Evolutionary conservation across 2,888 invertebrate genomes (phyloP).

Genomic region (Tinea trinotella): DNA sequence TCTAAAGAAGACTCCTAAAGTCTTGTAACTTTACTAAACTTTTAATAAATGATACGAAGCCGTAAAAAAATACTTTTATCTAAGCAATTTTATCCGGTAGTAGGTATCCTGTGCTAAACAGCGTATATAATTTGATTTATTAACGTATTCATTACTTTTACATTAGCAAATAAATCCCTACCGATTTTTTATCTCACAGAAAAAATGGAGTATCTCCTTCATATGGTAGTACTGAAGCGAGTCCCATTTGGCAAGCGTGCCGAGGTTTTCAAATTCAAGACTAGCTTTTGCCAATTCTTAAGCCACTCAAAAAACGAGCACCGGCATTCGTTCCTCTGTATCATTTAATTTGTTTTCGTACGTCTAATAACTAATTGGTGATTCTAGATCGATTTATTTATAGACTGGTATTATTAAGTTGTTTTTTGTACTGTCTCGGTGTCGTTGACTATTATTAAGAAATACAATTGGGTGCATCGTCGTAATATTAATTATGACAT

Average conservation of each 20-base stretch:
- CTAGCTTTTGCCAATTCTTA: conserved; percentile 3
- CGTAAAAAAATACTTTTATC: no score
- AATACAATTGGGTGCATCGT: neutral
- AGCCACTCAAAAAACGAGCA: neutral
- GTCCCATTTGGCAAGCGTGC: conserved; percentile 2
- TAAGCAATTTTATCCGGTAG: no score
- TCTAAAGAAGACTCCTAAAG: no score
- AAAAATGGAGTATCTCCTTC: neutral
- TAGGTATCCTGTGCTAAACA: no score
- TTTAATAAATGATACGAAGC: no score
- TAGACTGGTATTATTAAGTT: no score
- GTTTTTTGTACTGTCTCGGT: neutral
- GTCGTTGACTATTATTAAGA: neutral
- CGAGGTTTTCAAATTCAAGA: neutral
- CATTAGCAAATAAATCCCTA: no score
- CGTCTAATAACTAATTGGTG: neutral
- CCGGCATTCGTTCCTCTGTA: no score
- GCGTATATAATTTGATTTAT: no score
- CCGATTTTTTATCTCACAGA: no score
- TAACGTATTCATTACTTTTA: no score
- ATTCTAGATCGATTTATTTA: neutral
- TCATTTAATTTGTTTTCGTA: neutral
- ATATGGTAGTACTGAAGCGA: neutral
- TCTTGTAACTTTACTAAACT: no score
- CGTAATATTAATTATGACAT: neutral